Evolutionary conservation across 2,113 vertebrate species (phyloP).

Genomic region (Pholis gunnellus): DNA sequence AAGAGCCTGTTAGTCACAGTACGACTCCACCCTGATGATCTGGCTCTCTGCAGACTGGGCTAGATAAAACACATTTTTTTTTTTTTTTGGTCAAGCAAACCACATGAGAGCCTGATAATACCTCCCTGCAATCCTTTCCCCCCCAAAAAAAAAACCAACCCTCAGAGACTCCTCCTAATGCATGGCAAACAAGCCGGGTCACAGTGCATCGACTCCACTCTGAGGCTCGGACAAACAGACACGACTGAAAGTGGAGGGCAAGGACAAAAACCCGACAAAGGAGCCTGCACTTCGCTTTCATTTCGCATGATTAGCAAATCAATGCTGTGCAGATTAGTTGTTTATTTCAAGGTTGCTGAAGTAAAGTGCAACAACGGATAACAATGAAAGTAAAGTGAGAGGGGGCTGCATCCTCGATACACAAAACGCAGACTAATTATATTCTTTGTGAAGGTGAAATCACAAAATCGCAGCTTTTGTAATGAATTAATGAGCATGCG

Average conservation of each 20-base stretch:
- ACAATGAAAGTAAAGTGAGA: not conserved
- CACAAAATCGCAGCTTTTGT: conserved; percentile 27
- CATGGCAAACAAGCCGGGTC: conserved; percentile 36
- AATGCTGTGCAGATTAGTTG: conserved; percentile 25
- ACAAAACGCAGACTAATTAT: conserved; percentile 4
- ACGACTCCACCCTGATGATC: conserved; percentile 33
- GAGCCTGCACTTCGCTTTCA: conserved; percentile 24
- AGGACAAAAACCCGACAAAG: not conserved
- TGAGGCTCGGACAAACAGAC: not conserved
- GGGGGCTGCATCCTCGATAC: not conserved
- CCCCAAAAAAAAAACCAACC: not conserved
- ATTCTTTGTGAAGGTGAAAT: conserved; percentile 7
- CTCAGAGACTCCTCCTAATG: conserved; percentile 31
- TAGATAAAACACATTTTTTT: conserved; percentile 32
- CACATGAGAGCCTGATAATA: conserved; percentile 21
- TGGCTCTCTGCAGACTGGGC: conserved; percentile 13
- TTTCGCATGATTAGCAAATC: conserved; percentile 53
- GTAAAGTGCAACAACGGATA: conserved; percentile 1
- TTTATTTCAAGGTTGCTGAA: conserved; percentile 44
- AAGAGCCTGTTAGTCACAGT: conserved; percentile 58
- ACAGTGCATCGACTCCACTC: conserved; percentile 18
- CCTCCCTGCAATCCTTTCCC: not conserved
- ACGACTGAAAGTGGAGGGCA: not conserved
- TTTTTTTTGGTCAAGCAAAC: conserved; percentile 9
- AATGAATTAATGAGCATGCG: conserved; percentile 35